Conservation (phyloP, 2,797 vertebrate species). For the Odontamblyopus rebecca region DNA sequence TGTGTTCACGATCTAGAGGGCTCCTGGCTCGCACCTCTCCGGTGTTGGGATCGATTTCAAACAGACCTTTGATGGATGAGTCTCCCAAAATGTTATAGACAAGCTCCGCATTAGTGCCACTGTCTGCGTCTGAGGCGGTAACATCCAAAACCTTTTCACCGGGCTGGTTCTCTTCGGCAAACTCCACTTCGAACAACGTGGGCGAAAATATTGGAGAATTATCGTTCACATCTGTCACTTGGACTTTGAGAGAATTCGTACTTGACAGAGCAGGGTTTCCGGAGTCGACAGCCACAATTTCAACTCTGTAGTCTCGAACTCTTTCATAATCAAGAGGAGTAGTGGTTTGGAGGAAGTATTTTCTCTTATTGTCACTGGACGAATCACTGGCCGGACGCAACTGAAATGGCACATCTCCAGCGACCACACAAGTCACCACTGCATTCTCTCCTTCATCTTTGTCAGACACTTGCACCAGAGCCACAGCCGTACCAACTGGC, state of each 20-base stretch:
- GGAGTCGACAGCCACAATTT: conserved; percentile 96
- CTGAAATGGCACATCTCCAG: conserved; percentile 95
- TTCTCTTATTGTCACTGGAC: conserved; percentile 94
- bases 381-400: conserved; percentile 93
- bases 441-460: conserved; percentile 96
- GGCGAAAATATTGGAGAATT: conserved; percentile 95
- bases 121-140: conserved; percentile 91
- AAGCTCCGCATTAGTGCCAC: conserved; percentile 92
- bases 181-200: conserved; percentile 89
- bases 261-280: conserved; percentile 97
- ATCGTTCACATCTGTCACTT: conserved; percentile 95
- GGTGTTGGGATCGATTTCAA: conserved; percentile 89
- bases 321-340: conserved; percentile 92
- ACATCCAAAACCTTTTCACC: conserved; percentile 92
- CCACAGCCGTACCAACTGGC: conserved; percentile 93
- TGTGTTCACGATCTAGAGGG: conserved; percentile 91
- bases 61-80: conserved; percentile 88
- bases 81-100: conserved; percentile 89
- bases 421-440: conserved; percentile 96
- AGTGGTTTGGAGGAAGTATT: conserved; percentile 97
- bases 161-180: conserved; percentile 92
- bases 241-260: conserved; percentile 96
- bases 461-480: conserved; percentile 96
- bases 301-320: conserved; percentile 90
- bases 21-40: conserved; percentile 92